A percentile compares a stretch with the other conserved stretches of the same genome.
These are phyloP conservation scores for Pasiphila rectangulata DNA, from an alignment of 2,888 invertebrate genomes.

Conservation along the genomic window DNA sequence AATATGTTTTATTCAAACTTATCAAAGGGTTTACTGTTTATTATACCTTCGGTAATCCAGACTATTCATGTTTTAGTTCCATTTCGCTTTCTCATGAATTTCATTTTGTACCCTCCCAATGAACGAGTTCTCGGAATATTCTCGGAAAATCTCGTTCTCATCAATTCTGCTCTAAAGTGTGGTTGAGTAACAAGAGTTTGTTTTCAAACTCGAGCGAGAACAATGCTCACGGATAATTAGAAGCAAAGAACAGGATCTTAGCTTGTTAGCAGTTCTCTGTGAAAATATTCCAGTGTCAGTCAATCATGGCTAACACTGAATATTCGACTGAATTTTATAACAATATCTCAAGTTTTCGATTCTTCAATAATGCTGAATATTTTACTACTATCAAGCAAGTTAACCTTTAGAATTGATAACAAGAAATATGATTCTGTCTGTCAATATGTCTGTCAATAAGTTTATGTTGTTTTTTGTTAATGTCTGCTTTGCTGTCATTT, in stretches of 20 bases:
- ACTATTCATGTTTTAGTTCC: slow-evolving; percentile 24
- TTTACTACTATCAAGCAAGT: too few species aligned
- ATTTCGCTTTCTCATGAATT: slow-evolving; percentile 31
- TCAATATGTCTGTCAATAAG: too few species aligned
- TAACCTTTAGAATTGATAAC: too few species aligned
- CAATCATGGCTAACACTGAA: too few species aligned
- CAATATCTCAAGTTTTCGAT: too few species aligned
- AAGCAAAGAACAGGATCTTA: neutral
- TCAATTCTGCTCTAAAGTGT: slow-evolving; percentile 12
- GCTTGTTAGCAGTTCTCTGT: too few species aligned
- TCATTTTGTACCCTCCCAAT: slow-evolving; percentile 25
- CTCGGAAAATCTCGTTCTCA: slow-evolving; percentile 12
- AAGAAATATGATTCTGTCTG: too few species aligned
- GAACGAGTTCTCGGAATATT: slow-evolving; percentile 20
- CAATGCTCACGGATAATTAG: neutral
- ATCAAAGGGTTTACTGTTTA: slow-evolving; percentile 20
- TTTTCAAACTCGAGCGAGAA: slow-evolving; percentile 9
- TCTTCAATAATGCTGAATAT: too few species aligned
- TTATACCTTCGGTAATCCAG: slow-evolving; percentile 18
- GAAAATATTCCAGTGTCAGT: too few species aligned
- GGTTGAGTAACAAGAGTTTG: slow-evolving; percentile 17
- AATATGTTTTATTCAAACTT: slow-evolving; percentile 18
- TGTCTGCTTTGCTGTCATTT: too few species aligned
- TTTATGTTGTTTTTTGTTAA: too few species aligned
- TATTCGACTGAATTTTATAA: too few species aligned